A percentile compares a stretch with the other conserved stretches of the same genome.
These are phyloP conservation scores for Condylura cristata DNA, from an alignment of 2,113 vertebrate species.

Conservation along the genomic window DNA sequence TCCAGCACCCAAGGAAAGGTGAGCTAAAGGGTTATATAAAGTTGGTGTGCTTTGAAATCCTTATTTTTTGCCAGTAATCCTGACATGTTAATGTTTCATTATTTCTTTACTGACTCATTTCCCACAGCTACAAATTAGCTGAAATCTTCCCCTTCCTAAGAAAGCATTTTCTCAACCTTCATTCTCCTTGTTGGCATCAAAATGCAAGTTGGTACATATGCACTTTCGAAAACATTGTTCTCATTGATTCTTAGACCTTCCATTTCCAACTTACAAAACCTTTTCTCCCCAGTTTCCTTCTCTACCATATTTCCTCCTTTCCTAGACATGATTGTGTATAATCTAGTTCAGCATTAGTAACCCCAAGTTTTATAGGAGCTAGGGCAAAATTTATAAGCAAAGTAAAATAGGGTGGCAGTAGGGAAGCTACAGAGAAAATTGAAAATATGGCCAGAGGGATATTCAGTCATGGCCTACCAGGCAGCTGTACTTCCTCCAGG, in stretches of 20 bases:
- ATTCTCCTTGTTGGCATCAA: neutral
- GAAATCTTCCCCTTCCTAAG: neutral
- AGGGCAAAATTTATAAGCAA: neutral
- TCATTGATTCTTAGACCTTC: neutral
- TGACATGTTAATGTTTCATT: neutral
- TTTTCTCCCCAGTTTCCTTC: neutral
- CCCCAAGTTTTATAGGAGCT: neutral
- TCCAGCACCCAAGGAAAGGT: constrained; percentile 93
- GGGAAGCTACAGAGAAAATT: neutral
- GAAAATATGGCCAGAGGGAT: neutral
- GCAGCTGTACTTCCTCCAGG: neutral
- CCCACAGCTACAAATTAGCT: neutral
- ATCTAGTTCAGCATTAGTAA: neutral
- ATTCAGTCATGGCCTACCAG: too few relatives aligned
- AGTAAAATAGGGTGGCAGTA: neutral
- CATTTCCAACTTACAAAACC: neutral
- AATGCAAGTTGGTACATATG: too few relatives aligned
- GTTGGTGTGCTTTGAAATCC: neutral
- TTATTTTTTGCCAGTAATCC: neutral
- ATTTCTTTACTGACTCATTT: neutral
- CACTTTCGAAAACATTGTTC: neutral
- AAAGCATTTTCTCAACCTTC: neutral
- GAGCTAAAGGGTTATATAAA: constrained; percentile 51
- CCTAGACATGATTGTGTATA: neutral
- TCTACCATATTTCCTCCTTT: neutral